These are phyloP conservation scores for Podocnemis expansa DNA, from an alignment of 2,113 vertebrate species.

Conservation along the genomic window DNA sequence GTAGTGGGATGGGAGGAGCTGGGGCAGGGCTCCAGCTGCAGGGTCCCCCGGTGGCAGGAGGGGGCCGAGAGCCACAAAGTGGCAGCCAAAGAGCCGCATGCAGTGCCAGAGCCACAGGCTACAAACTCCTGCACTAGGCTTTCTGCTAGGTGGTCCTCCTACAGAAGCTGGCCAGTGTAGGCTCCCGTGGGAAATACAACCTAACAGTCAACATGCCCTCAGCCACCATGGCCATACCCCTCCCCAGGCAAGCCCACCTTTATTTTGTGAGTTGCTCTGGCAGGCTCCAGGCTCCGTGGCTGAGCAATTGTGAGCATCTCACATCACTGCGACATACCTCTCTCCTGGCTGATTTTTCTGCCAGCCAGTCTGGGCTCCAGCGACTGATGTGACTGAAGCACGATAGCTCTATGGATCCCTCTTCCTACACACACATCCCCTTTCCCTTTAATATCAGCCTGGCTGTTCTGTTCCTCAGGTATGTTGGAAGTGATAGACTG, in stretches of 20 bases:
- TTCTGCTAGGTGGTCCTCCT: neutral
- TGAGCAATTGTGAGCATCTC: neutral
- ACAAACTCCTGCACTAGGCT: too few species aligned
- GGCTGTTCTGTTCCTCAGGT: neutral
- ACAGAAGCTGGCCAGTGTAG: neutral
- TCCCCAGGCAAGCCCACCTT: neutral
- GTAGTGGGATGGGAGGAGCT: too few species aligned
- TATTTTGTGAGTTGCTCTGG: neutral
- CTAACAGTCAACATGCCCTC: neutral
- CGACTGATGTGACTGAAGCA: neutral
- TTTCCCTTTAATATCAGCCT: neutral
- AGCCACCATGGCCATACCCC: neutral
- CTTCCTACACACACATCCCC: neutral
- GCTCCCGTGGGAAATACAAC: neutral
- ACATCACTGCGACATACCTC: neutral
- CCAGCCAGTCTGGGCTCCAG: neutral
- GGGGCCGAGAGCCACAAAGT: too few species aligned
- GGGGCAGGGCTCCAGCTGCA: too few species aligned
- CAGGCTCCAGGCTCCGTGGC: neutral
- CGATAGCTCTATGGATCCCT: neutral
- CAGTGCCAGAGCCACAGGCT: too few species aligned
- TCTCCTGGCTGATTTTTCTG: neutral
- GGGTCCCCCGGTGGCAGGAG: too few species aligned
- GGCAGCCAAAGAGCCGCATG: too few species aligned
- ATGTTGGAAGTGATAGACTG: neutral